Percentiles rank a stretch among this genome's conserved stretches.
Conservation (phyloP, 2,113 vertebrate genomes). For the Salvelinus fontinalis region DNA sequence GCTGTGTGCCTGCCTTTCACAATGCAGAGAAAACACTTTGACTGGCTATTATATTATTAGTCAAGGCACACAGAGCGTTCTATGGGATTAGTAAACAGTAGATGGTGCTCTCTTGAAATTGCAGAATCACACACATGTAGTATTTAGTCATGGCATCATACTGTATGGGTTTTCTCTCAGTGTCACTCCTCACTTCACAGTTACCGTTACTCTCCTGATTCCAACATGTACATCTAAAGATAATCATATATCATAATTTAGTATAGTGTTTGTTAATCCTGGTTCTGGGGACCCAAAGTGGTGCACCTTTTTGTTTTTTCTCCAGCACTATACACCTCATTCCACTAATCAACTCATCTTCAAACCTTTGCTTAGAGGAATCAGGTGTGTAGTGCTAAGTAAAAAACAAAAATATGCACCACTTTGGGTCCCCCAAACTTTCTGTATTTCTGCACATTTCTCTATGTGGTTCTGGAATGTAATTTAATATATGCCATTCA, state of each 20-base stretch:
- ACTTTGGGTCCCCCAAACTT: background rate
- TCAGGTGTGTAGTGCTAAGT: too few relatives aligned
- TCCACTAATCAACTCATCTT: too few relatives aligned
- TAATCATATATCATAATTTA: background rate
- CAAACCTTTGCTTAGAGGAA: too few relatives aligned
- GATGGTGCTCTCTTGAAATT: too few relatives aligned
- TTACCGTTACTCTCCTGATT: background rate
- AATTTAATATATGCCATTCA: too few relatives aligned
- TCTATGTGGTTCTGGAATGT: conserved; percentile 5
- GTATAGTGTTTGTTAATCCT: too few relatives aligned
- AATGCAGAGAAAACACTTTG: background rate
- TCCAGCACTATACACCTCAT: background rate
- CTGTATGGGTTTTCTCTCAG: background rate
- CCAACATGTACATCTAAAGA: background rate
- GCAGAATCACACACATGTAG: background rate
- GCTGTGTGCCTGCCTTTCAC: background rate
- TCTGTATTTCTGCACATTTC: background rate
- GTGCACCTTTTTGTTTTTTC: too few relatives aligned
- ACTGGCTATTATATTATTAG: background rate
- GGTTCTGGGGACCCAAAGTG: too few relatives aligned
- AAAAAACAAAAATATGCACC: background rate
- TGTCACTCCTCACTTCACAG: background rate
- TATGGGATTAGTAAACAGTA: too few relatives aligned
- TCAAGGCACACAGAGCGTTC: background rate
- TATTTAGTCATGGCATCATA: background rate